Base-by-base conservation (phyloP, 2,113 vertebrate species). In the Aspiorhynchus laticeps region DNA sequence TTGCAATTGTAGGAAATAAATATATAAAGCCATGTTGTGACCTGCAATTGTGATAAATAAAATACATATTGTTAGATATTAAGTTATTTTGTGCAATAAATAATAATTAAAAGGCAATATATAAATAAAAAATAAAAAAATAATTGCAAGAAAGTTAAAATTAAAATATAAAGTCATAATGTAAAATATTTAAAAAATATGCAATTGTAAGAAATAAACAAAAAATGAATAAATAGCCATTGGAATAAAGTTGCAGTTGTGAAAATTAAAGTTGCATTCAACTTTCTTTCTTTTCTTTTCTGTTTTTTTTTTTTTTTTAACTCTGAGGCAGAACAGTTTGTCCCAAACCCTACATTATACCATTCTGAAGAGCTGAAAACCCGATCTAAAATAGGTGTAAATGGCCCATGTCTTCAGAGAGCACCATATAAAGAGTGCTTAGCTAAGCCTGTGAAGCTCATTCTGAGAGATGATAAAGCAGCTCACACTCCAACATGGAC, bases 401-500 rank as follows among this genome's bases (percentile, higher is more conserved):
- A 75, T 75, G 21, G 36, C 9, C 21, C 24, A 8, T 77, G 76
- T 53, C 74, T 78, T 78, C 41, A 46, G n/a, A 21, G 53, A 79
- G 76, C 26, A 33, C 48, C 17, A 79, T 79, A 79, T 33, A 79
- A 56, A 79, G 76, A 33, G 46, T 31, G 48, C 75, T 46, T 53
- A n/a, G 56, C 56, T 61, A 31, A 53, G 46, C 28, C 48, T 33
- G 26, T 53, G 48, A 5, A 36, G 76, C 36, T 85, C 67, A 75
- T 67, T 71, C 61, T 33, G 33, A 76, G 33, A 41, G 61, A 51
- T 8, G 46, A 19, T 85, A 85, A 85, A 88, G 41, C 67, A 36
- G 56, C 69, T 78, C 56, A 28, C 24, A 81, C 59, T 12, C 81
- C 31, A 63, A 80, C 87, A 84, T 46, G 81, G 28, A 83, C 81